These are phyloP conservation scores for Morpho deidamia DNA, from an alignment of 2,888 invertebrate species.

Conservation along the genomic window DNA sequence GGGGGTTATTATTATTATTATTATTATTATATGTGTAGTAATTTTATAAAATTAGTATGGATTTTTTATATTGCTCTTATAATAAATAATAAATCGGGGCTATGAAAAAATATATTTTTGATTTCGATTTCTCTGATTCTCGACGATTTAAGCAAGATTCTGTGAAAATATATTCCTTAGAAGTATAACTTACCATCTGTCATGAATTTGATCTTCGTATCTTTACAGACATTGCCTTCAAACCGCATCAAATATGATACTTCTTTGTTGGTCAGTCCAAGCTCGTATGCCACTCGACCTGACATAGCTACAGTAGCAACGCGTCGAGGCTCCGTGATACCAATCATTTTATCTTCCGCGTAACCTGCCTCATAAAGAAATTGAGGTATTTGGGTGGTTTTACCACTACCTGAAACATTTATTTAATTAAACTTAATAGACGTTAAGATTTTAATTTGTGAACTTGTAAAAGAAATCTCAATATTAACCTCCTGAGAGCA, in stretches of 20 bases:
- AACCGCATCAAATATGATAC: constrained; percentile 97
- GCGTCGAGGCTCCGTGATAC: constrained; percentile 97
- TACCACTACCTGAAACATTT: constrained; percentile 84
- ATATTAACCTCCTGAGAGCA: no score
- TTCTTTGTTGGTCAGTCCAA: constrained; percentile 85
- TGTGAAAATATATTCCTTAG: neutral
- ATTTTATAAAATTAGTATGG: no score
- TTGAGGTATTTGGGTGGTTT: constrained; percentile 99
- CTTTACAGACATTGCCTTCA: constrained; percentile 92
- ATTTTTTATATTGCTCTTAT: no score
- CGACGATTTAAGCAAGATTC: no score
- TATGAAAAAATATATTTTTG: no score
- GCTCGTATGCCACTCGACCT: constrained; percentile 91
- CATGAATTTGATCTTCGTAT: constrained; percentile 98
- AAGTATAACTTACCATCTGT: constrained; percentile 84
- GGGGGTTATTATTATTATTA: no score
- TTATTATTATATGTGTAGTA: no score
- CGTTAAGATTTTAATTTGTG: neutral
- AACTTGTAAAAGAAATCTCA: neutral
- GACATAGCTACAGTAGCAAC: constrained; percentile 99
- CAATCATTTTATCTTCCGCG: constrained; percentile 89
- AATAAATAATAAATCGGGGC: no score
- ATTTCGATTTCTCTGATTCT: no score
- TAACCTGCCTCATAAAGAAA: constrained; percentile 98
- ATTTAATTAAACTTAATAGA: neutral